Conservation (phyloP, 2,113 vertebrate species). For the Gobius niger region DNA sequence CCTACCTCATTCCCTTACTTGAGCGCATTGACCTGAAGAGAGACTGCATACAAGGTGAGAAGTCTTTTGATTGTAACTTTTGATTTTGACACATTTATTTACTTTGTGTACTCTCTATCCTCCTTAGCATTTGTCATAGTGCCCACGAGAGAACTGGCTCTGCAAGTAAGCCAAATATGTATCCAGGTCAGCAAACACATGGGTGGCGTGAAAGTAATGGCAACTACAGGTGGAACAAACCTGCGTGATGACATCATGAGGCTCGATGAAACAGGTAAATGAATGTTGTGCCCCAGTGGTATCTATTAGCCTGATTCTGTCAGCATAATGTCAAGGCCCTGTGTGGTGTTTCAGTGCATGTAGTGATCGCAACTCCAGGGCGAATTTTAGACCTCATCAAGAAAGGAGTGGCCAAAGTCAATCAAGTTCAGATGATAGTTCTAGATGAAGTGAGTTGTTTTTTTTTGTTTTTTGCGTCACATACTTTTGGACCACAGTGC, state of each 20-base stretch:
- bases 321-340: neutral
- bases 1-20: conserved; percentile 99
- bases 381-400: conserved; percentile 99
- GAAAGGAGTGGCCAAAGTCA: conserved; percentile 98
- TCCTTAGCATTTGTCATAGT: conserved; percentile 92
- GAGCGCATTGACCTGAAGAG: conserved; percentile 99
- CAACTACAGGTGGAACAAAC: conserved; percentile 98
- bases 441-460: conserved; percentile 89
- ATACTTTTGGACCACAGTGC: neutral
- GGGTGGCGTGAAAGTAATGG: conserved; percentile 99
- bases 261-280: conserved; percentile 94
- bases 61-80: neutral
- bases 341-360: conserved; percentile 82
- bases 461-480: neutral
- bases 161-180: conserved; percentile 99
- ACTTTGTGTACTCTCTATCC: conserved; percentile 7
- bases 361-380: conserved; percentile 96
- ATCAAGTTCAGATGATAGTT: conserved; percentile 98
- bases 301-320: neutral
- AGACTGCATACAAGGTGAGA: conserved; percentile 97
- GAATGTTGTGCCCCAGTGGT: neutral
- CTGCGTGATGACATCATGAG: conserved; percentile 98
- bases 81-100: neutral
- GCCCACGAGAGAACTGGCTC: conserved; percentile 97
- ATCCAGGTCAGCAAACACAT: conserved; percentile 99